A percentile compares a stretch with the other conserved stretches of the same genome.
phyloP scores from a whole-genome alignment of 2,113 vertebrate species.

The Excalfactoria chinensis region DNA sequence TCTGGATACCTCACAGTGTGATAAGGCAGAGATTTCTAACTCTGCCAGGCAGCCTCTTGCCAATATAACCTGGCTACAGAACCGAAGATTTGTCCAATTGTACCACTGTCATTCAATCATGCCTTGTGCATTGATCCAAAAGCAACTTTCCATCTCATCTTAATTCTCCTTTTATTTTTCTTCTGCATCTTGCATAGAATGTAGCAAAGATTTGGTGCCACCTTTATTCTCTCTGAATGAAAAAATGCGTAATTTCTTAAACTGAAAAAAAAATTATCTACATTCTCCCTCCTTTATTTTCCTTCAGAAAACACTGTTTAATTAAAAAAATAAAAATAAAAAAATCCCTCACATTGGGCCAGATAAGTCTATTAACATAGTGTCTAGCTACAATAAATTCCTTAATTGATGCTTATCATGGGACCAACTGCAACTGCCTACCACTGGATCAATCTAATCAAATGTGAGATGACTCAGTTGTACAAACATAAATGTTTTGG shows the following conservation, averaged over 20 bases:
- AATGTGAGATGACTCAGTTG: neutral
- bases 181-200: accelerated
- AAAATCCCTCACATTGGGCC: neutral
- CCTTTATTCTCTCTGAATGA: neutral
- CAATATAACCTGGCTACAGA: neutral
- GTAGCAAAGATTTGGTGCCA: neutral
- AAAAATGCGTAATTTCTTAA: neutral
- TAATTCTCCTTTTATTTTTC: neutral
- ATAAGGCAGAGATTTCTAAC: neutral
- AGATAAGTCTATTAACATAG: neutral
- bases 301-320: neutral
- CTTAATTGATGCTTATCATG: neutral
- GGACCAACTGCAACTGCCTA: neutral
- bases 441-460: neutral
- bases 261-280: neutral
- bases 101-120: neutral
- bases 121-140: neutral
- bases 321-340: neutral
- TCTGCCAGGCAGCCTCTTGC: neutral
- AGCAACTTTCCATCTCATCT: neutral
- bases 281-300: neutral
- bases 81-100: neutral
- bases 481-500: neutral
- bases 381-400: neutral
- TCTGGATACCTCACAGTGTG: neutral